Evolutionary conservation across 1,140 invertebrate species (phyloP), one percentile per base, ranked within the genome.

Genomic region (Drosophila ohnishii): DNA sequence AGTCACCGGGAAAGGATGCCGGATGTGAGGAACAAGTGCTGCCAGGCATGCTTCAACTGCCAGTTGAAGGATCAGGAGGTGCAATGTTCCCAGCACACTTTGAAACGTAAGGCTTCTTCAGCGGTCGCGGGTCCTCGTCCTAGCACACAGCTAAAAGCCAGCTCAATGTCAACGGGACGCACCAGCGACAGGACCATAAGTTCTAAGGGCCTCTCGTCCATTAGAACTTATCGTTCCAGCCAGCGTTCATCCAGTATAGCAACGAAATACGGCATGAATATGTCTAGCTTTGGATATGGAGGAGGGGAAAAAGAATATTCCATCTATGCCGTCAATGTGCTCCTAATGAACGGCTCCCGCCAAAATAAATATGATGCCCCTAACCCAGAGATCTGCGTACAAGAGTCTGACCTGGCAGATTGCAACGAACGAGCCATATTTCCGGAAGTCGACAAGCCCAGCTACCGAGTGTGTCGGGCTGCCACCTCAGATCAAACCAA

Each of bases 261-360:
- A 8, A 57, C 50, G 5, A 28, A 9, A 7, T 39, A 39, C 3
- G 45, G 13, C 19, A 25, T 13, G 5, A 42, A 14, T 10, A 42
- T 42, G n/a, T 25, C 56, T 1, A 61, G 16, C 14, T 16, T n/a
- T 16, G 19, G 6, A 3, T 22, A 5, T 8, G 19, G 22, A 16
- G 2, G 22, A 7, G 44, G 40, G 3, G 37, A 47, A 13, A 25
- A 45, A 28, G 7, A 45, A 10, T 10, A 40, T 34, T n/a, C 69
- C 13, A 14, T 25, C 16, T 67, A 76, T 34, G 47, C 67, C 0
- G 47, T 86, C 3, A 86, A 79, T 39, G 83, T 86, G 8, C 58
- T 86, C 6, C 61, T 86, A 4, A 76, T 86, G 83, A 53, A 60
- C 8, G 48, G 42, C 19, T 32, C 53, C 10, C 40, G 56, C 5